Conservation (phyloP, 2,888 invertebrate genomes). For the Malthinus seriepunctatus region DNA sequence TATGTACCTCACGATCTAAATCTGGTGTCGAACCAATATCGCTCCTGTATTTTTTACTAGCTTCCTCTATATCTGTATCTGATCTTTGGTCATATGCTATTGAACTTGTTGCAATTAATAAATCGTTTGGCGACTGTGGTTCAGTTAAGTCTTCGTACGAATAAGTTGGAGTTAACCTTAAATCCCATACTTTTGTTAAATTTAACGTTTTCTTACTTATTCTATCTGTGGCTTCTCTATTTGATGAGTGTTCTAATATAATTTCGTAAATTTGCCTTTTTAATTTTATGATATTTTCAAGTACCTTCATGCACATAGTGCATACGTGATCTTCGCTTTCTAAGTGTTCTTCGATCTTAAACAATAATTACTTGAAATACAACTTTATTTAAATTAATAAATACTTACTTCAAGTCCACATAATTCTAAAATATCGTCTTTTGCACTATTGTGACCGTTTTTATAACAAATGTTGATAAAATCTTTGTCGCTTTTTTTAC, state of each 20-base stretch:
- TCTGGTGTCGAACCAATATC: constrained; percentile 9
- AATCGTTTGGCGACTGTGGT: constrained; percentile 8
- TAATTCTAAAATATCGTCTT: constrained; percentile 28
- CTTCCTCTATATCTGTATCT: constrained; percentile 10
- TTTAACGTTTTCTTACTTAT: constrained; percentile 6
- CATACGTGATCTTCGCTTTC: constrained; percentile 25
- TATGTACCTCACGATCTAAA: constrained; percentile 29
- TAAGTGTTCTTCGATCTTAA: constrained; percentile 27
- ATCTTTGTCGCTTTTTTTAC: constrained; percentile 20
- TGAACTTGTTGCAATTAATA: constrained; percentile 8
- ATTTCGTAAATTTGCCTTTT: constrained; percentile 25
- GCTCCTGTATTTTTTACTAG: constrained; percentile 8
- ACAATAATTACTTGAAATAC: background rate
- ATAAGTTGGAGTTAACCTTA: constrained; percentile 1
- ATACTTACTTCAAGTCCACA: constrained; percentile 28
- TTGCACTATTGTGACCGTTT: constrained; percentile 23
- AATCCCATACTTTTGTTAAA: constrained; percentile 9
- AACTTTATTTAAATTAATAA: background rate
- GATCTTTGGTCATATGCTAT: constrained; percentile 18
- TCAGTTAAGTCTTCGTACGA: background rate
- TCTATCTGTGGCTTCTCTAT: constrained; percentile 3
- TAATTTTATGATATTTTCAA: constrained; percentile 24
- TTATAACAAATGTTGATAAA: constrained; percentile 26
- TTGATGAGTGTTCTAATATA: constrained; percentile 9
- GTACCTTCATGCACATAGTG: constrained; percentile 19